Base-by-base conservation (phyloP, 2,888 invertebrate species). In the Drosophila pegasa region DNA sequence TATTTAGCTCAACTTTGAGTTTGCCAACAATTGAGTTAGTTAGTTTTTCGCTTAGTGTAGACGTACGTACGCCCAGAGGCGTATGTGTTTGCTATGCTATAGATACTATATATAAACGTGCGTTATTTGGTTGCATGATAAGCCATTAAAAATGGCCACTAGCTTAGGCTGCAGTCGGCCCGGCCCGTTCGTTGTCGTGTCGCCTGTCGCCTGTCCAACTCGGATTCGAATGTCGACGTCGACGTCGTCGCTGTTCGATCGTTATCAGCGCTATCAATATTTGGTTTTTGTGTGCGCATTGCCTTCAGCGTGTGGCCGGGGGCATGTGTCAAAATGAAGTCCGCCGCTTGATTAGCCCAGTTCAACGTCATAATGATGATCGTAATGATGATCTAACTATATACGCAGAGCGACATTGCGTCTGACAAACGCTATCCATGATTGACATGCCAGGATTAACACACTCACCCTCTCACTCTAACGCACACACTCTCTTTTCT, bases 81-180 rank as follows among this genome's bases (percentile, higher is more conserved):
- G 33, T 43, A 67, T 22, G 20, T 22, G 16, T 50, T n/a, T 29
- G n/a, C 31, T 20, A n/a, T n/a, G n/a, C n/a, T n/a, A n/a, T n/a
- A 59, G 22, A 59, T 41, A 61, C 27, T n/a, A 41, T 56, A 35
- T 22, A 25, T 38, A 43, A 41, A 61, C n/a, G 35, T 66, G 40
- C 51, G 47, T 29, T 74, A 63, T 75, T 72, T 75, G 77, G 77
- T 40, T 63, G 72, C 64, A 68, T 84, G 83, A 84, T 84, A 84
- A 84, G 88, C 88, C 77, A 86, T 82, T 82, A 82, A 84, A 84
- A 84, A 84, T 84, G 83, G 83, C 83, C 83, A 86, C 83, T 85
- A 82, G 59, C 41, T 60, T 48, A 33, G 48, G 64, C 48, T 79
- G 66, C 79, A 77, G 70, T 79, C 68, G 71, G 45, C 55, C n/a